Conservation (phyloP, 2,888 invertebrate species). For the Dynastes maya region DNA sequence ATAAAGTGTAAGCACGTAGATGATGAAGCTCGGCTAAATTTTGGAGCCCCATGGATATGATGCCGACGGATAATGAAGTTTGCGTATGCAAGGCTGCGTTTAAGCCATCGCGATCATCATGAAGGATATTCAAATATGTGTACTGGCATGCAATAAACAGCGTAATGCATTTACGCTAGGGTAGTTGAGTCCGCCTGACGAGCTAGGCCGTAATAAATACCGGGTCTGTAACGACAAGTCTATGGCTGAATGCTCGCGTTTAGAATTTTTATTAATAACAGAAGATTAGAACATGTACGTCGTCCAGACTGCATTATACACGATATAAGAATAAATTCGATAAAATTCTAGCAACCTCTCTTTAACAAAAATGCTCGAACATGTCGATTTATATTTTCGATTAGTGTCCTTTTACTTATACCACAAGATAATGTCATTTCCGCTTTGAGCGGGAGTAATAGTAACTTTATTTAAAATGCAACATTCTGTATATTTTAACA, state of each 20-base stretch:
- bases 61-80: constrained; percentile 59
- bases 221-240: background rate
- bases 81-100: constrained; percentile 62
- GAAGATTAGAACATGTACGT: background rate
- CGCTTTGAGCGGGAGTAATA: too few species aligned
- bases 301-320: too few species aligned
- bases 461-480: too few species aligned
- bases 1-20: constrained; percentile 31
- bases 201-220: constrained; percentile 7
- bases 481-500: too few species aligned
- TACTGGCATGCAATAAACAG: constrained; percentile 57
- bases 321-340: too few species aligned
- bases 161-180: constrained; percentile 54
- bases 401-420: too few species aligned
- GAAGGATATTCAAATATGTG: constrained; percentile 59
- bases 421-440: too few species aligned
- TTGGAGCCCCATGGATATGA: constrained; percentile 2
- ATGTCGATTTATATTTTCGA: too few species aligned
- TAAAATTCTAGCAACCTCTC: too few species aligned
- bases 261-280: constrained; percentile 2
- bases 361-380: too few species aligned
- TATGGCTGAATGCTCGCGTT: constrained; percentile 6
- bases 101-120: constrained; percentile 58
- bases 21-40: constrained; percentile 22
- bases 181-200: background rate